Base-by-base conservation (phyloP, 2,888 invertebrate genomes). In the Exephanes ischioxanthus region DNA sequence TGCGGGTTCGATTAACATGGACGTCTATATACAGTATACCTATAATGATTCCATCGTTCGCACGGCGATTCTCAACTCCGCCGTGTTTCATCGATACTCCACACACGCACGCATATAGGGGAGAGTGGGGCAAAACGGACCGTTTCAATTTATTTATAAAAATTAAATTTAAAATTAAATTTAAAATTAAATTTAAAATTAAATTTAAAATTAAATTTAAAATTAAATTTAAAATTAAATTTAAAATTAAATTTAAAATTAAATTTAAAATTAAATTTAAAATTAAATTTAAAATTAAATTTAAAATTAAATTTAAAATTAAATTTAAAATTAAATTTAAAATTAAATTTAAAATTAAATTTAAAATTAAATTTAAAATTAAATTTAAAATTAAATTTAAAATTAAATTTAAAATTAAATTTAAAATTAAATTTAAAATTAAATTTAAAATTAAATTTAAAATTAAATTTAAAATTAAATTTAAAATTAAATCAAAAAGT, bases 41-140 rank as follows among this genome's bases (percentile, higher is more conserved):
- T 61, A 75, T 51, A 61, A 51, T 53, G 16, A 14, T 73, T 33
- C 70, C 30, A 63, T 67, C 30, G 67, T 19, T 30, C 48, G 26
- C 33, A 63, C 30, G 26, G 3, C 30, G 33, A 7, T 22, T 22
- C 3, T 5, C 45, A 77, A 5, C 6, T 22, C 14, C 19, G 19
- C 41, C 41, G 41, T 0, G 26, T 41, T 48, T 45, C 22, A 19
- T 9, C 66, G 33, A 67, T 41, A 66, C 63, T 48, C 26, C 26
- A 22, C 22, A 9, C 22, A 58, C 9, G 7, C 11, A 26, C 22
- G 1, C 11, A 14, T 11, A 1, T 22, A 26, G 37, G 9, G 37
- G 9, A 37, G 37, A 37, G 9, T 9, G 9, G 37, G 37, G 7
- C 37, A 37, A 37, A 37, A 37, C 37, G 37, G 37, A 9, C 9